Percentiles rank a stretch among this genome's conserved stretches.
These are phyloP conservation scores for Entomobrya proxima DNA, from an alignment of 2,888 invertebrate genomes.

Conservation along the genomic window DNA sequence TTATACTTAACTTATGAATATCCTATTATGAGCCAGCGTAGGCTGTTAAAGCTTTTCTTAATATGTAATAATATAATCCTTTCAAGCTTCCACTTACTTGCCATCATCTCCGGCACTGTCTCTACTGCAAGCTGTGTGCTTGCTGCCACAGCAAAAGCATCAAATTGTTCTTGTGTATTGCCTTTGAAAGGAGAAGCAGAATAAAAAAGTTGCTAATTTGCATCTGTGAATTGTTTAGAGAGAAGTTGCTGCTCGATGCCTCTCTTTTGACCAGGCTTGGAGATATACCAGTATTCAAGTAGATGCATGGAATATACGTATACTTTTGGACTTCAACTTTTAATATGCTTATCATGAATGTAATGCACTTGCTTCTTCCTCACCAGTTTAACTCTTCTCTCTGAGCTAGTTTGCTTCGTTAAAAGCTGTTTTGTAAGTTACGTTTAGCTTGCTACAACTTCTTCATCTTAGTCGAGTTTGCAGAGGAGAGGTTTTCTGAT, in stretches of 20 bases:
- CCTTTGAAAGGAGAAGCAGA: constrained; percentile 24
- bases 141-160: constrained; percentile 10
- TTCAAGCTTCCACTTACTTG: neutral
- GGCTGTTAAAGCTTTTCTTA: constrained; percentile 34
- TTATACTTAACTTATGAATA: constrained; percentile 60
- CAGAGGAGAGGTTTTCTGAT: constrained; percentile 24
- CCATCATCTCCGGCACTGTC: constrained; percentile 2
- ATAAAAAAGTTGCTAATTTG: constrained; percentile 60
- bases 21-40: constrained; percentile 52
- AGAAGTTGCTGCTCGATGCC: constrained; percentile 44
- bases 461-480: neutral
- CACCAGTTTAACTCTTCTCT: neutral
- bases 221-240: constrained; percentile 65
- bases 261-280: constrained; percentile 36
- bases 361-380: constrained; percentile 40
- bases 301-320: neutral
- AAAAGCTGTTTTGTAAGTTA: neutral
- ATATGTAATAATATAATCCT: constrained; percentile 31
- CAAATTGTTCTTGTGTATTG: constrained; percentile 39
- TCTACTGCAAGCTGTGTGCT: neutral
- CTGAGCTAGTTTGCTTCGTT: neutral
- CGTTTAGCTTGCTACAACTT: neutral
- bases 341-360: neutral
- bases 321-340: neutral
- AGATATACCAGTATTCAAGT: neutral